Evolutionary conservation across 2,113 vertebrate species (phyloP).

Genomic region (Dermatemys mawii): DNA sequence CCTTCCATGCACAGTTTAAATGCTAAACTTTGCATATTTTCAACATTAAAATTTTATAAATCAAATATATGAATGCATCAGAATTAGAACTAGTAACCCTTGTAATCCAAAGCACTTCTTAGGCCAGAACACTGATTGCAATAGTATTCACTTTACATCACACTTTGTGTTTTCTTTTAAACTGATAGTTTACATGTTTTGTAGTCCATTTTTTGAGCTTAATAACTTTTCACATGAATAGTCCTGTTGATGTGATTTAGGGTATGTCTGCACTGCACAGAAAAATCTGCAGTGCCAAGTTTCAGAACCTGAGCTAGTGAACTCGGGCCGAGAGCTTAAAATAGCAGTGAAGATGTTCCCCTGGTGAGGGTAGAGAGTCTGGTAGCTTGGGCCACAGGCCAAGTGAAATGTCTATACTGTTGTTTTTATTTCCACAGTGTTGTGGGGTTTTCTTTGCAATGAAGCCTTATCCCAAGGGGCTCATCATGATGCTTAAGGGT

Average conservation of each 20-base stretch:
- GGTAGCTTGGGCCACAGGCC: too few species aligned
- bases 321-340: not conserved
- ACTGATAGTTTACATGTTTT: not conserved
- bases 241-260: not conserved
- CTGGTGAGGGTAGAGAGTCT: too few species aligned
- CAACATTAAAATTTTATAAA: not conserved
- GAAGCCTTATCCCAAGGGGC: too few species aligned
- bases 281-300: not conserved
- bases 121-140: not conserved
- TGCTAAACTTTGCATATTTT: conserved; percentile 30
- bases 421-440: too few species aligned
- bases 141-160: not conserved
- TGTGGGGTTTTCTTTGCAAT: too few species aligned
- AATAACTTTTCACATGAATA: not conserved
- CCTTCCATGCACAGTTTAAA: not conserved
- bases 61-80: not conserved
- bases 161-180: not conserved
- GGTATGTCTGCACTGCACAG: too few species aligned
- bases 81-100: not conserved
- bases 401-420: too few species aligned
- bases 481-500: too few species aligned
- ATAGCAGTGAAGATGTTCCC: not conserved
- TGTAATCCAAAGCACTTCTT: not conserved
- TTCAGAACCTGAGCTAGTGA: not conserved
- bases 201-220: not conserved